Evolutionary conservation across 2,113 vertebrate species (phyloP).

Genomic region (Aramus guarauna): DNA sequence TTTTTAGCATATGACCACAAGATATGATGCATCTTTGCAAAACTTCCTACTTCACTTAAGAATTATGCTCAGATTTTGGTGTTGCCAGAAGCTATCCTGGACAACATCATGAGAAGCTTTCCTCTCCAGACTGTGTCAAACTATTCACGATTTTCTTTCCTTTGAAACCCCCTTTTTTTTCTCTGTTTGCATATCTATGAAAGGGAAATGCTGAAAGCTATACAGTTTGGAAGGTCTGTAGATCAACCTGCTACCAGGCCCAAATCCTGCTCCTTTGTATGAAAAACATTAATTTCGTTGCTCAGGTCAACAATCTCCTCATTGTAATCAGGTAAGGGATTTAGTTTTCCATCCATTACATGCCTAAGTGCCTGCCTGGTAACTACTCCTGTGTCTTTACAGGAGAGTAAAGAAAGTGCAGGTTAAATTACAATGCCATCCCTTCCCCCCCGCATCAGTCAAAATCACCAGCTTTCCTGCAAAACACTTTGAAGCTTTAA

Average conservation of each 20-base stretch:
- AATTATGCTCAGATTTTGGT: slow-evolving; percentile 34
- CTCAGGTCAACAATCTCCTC: neutral
- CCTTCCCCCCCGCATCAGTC: neutral
- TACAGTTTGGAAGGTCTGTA: neutral
- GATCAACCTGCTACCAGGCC: neutral
- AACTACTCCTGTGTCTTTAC: neutral
- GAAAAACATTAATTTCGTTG: neutral
- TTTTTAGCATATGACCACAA: slow-evolving; percentile 49
- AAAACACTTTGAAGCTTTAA: neutral
- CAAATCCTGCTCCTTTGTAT: neutral
- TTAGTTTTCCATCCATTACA: neutral
- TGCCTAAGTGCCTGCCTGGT: neutral
- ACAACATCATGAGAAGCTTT: neutral
- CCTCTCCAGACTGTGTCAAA: neutral
- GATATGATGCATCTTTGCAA: slow-evolving; percentile 25
- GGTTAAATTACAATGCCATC: neutral
- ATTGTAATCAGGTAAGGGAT: neutral
- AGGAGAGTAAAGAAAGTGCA: neutral
- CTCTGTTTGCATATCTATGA: neutral
- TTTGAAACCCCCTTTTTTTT: neutral
- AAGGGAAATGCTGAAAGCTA: neutral
- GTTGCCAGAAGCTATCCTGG: neutral
- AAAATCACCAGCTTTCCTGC: neutral
- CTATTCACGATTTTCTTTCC: neutral
- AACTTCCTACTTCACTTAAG: slow-evolving; percentile 53